These are phyloP conservation scores for Limnephilus rhombicus DNA, from an alignment of 2,888 invertebrate species.

Conservation along the genomic window DNA sequence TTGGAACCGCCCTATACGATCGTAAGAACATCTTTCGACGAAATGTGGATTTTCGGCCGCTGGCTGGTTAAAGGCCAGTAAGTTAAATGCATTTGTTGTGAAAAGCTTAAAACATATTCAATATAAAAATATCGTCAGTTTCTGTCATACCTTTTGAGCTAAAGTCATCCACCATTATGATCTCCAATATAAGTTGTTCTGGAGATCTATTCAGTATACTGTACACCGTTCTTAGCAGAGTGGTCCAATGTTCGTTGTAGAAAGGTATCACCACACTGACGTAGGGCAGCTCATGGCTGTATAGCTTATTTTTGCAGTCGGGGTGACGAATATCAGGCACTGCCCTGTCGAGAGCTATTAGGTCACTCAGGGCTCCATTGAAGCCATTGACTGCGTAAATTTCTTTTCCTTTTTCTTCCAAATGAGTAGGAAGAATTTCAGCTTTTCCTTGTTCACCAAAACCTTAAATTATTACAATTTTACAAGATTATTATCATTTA, in stretches of 20 bases:
- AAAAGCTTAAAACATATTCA: neutral
- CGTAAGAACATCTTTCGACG: too few relatives aligned
- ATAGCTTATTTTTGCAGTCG: conserved; percentile 83
- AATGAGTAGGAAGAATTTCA: conserved; percentile 80
- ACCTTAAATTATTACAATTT: conserved; percentile 72
- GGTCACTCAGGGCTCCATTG: conserved; percentile 94
- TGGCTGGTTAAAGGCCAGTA: too few relatives aligned
- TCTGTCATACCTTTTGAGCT: conserved; percentile 82
- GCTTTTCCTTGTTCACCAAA: conserved; percentile 86
- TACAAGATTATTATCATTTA: neutral
- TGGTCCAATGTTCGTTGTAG: conserved; percentile 95
- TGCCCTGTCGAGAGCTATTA: conserved; percentile 91
- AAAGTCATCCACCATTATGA: conserved; percentile 93
- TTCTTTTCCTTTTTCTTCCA: conserved; percentile 80
- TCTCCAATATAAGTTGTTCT: conserved; percentile 85
- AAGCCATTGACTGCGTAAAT: conserved; percentile 94
- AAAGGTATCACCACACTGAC: conserved; percentile 95
- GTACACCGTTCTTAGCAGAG: conserved; percentile 87
- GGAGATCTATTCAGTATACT: conserved; percentile 92
- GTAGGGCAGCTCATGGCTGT: conserved; percentile 82
- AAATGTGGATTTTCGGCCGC: too few relatives aligned
- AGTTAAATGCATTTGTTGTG: neutral
- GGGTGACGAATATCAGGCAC: conserved; percentile 85
- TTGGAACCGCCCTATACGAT: too few relatives aligned
- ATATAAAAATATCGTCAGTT: neutral